A percentile compares a stretch with the other conserved stretches of the same genome.
These are phyloP conservation scores for Gymnarchus niloticus DNA, from an alignment of 2,113 vertebrate species.

Conservation along the genomic window DNA sequence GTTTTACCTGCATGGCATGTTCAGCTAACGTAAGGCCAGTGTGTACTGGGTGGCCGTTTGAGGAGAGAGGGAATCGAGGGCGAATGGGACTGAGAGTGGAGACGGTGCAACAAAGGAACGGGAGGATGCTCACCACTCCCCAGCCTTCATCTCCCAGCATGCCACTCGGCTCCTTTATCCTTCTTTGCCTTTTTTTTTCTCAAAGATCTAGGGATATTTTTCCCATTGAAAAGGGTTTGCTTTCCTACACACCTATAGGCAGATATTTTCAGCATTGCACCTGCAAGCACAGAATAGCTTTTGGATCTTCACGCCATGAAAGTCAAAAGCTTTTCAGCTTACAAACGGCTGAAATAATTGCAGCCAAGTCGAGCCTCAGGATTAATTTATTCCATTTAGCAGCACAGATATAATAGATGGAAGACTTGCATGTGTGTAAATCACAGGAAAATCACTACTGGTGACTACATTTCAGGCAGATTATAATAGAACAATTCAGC, in stretches of 20 bases:
- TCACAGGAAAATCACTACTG: background rate
- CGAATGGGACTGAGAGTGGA: background rate
- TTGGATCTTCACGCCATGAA: background rate
- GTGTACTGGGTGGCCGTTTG: too few species aligned
- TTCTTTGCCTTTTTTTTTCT: background rate
- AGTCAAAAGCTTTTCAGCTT: conserved; percentile 14
- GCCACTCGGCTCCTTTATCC: background rate
- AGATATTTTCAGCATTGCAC: conserved; percentile 14
- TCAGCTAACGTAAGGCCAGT: too few species aligned
- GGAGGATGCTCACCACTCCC: background rate
- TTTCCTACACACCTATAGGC: background rate
- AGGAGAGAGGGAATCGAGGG: background rate
- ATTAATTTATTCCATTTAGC: conserved; percentile 14
- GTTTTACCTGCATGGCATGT: background rate
- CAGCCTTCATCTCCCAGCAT: background rate
- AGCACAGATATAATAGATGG: background rate
- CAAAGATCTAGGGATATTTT: background rate
- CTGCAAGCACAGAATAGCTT: conserved; percentile 13
- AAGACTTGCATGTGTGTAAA: background rate
- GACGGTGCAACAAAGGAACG: background rate
- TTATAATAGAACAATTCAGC: background rate
- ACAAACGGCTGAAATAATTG: conserved; percentile 15
- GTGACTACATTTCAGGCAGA: background rate
- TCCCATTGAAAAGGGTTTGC: background rate
- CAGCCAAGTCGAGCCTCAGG: background rate